Conservation (phyloP, 2,797 vertebrate species). For the Cyclopterus lumpus region DNA sequence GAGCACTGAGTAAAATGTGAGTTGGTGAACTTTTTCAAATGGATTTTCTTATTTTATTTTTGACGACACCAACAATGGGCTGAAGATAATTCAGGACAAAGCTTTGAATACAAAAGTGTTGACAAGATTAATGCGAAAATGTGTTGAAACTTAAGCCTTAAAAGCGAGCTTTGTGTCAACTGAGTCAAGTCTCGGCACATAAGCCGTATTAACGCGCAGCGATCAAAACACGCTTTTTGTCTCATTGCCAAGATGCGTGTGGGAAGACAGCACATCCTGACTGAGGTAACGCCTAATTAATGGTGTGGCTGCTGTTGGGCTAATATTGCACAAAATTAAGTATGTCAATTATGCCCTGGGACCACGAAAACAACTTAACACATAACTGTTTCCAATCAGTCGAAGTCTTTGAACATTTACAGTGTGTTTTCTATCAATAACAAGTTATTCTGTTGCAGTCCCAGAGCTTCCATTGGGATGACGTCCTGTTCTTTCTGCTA, state of each 20-base stretch:
- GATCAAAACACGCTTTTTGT: conserved; percentile 41
- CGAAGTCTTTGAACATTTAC: background rate
- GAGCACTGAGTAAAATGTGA: conserved; percentile 4
- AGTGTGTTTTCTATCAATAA: background rate
- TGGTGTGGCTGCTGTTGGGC: conserved; percentile 33
- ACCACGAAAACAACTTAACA: conserved; percentile 1
- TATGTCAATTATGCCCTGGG: conserved; percentile 3
- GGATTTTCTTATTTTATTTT: background rate
- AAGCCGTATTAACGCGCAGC: conserved; percentile 15
- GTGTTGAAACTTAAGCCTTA: conserved; percentile 34
- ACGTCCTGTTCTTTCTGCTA: background rate
- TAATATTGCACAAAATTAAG: conserved; percentile 34
- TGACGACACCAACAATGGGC: background rate
- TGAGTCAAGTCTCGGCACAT: conserved; percentile 58
- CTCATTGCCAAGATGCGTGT: conserved; percentile 40
- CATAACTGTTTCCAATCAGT: conserved; percentile 2
- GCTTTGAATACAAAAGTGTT: background rate
- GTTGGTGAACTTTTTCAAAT: background rate
- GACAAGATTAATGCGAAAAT: conserved; percentile 48
- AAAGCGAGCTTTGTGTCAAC: conserved; percentile 15
- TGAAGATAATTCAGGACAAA: conserved; percentile 20
- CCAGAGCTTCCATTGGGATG: background rate
- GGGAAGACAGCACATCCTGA: conserved; percentile 41
- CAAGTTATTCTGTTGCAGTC: background rate
- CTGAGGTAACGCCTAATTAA: conserved; percentile 47